Evolutionary conservation across 2,888 invertebrate species (phyloP), one percentile per base, ranked within the genome.

Genomic region (Abrostola triplasia): DNA sequence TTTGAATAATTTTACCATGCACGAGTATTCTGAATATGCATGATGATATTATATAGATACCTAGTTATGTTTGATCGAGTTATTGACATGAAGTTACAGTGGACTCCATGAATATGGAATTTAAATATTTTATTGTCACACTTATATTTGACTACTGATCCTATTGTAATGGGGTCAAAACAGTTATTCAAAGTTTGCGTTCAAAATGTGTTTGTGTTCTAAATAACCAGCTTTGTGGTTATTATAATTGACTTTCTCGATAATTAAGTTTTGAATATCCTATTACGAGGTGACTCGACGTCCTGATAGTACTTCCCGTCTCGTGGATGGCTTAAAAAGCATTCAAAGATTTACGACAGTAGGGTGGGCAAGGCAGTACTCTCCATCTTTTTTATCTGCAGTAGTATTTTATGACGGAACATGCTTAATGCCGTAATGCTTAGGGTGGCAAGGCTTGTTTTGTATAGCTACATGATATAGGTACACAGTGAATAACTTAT

Each of bases 91-190:
- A 53, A 51, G 47, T 51, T 53, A 12, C 11, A n/a, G 13, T 5
- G 50, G 36, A 9, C 36, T 50, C 59, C 36, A 67, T 63, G 67
- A 66, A 66, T 66, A 70, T 61, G 38, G 35, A 58, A 54, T 41
- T 38, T 41, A 47, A 50, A 42, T 24, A 24, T 38, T 24, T 24
- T 24, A 24, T 24, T 24, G 24, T 24, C 24, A 24, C 4, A 24
- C 24, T 24, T 24, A 24, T 47, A 0, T 24, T 47, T 5, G 24
- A 47, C 8, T 24, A 24, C 44, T 44, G 8, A 44, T 7, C 13
- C 7, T 44, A 8, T 1, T 13, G 8, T 13, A 13, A 44, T 12
- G 6, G 11, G 42, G 41, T 41, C n/a, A 42, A 42, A 44, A n/a
- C 8, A 6, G 13, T 5, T 12, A 7, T 13, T 44, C 2, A 4